phyloP scores from a whole-genome alignment of 2,113 vertebrate genomes.

The Rana temporaria region DNA sequence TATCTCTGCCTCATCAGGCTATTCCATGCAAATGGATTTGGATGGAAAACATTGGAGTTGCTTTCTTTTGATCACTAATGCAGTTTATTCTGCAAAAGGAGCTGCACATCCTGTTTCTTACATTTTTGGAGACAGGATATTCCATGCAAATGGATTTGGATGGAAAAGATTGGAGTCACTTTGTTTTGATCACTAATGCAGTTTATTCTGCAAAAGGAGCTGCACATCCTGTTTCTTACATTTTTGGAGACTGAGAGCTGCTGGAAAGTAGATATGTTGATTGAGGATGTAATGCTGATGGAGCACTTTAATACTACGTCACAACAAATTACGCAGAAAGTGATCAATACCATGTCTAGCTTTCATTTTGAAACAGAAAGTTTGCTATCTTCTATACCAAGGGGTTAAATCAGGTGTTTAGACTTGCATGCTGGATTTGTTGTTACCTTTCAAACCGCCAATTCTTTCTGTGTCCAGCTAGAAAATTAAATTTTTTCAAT shows the following conservation, averaged over 20 bases:
- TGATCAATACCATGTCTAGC: not conserved
- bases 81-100: conserved; percentile 64
- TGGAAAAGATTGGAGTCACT: too few species aligned
- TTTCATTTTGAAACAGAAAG: not conserved
- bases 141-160: too few species aligned
- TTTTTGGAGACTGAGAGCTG: conserved; percentile 62
- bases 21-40: conserved; percentile 74
- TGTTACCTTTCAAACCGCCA: conserved; percentile 75
- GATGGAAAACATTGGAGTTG: conserved; percentile 59
- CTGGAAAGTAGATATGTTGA: conserved; percentile 78
- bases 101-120: conserved; percentile 73
- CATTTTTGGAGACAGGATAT: too few species aligned
- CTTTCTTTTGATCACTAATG: conserved; percentile 50
- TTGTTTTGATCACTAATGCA: too few species aligned
- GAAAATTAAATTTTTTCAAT: conserved; percentile 72
- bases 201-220: too few species aligned
- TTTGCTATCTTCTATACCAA: conserved; percentile 52
- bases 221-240: too few species aligned
- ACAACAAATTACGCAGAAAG: not conserved
- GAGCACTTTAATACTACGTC: conserved; percentile 58
- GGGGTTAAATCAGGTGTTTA: conserved; percentile 66
- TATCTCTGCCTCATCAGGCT: conserved; percentile 71
- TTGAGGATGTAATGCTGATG: conserved; percentile 62
- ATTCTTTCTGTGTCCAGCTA: conserved; percentile 79
- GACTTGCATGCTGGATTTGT: conserved; percentile 71